These are phyloP conservation scores for Taphrorychus bicolor DNA, from an alignment of 2,888 invertebrate genomes.

Conservation along the genomic window DNA sequence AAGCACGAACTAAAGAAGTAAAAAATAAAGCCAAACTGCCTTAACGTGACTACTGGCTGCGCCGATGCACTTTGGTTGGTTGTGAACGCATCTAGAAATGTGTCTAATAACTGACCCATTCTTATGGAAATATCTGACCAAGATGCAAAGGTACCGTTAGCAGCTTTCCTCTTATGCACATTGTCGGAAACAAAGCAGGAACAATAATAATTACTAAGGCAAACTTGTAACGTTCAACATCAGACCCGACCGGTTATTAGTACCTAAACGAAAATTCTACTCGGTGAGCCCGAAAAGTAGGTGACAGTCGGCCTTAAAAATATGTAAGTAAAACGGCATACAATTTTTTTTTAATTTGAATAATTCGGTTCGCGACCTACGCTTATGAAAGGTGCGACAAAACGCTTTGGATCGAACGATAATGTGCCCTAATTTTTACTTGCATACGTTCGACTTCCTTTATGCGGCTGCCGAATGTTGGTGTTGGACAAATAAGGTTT, in stretches of 20 bases:
- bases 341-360: slow-evolving; percentile 18
- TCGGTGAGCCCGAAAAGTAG: slow-evolving; percentile 14
- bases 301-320: slow-evolving; percentile 13
- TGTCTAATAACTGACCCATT: too few relatives aligned
- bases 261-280: too few relatives aligned
- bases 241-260: background rate
- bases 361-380: slow-evolving; percentile 28
- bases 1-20: slow-evolving; percentile 4
- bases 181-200: too few relatives aligned
- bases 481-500: slow-evolving; percentile 7
- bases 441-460: slow-evolving; percentile 7
- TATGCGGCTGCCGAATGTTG: slow-evolving; percentile 14
- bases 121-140: too few relatives aligned
- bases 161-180: too few relatives aligned
- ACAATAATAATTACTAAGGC: too few relatives aligned
- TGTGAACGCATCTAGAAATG: too few relatives aligned
- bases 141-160: too few relatives aligned
- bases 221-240: too few relatives aligned
- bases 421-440: slow-evolving; percentile 13
- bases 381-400: slow-evolving; percentile 28
- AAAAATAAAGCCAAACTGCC: background rate
- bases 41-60: background rate
- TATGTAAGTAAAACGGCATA: slow-evolving; percentile 23
- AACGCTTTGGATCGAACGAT: slow-evolving; percentile 17
- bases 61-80: too few relatives aligned